Conservation (phyloP, 2,797 vertebrate genomes). For the Alosa sapidissima region DNA sequence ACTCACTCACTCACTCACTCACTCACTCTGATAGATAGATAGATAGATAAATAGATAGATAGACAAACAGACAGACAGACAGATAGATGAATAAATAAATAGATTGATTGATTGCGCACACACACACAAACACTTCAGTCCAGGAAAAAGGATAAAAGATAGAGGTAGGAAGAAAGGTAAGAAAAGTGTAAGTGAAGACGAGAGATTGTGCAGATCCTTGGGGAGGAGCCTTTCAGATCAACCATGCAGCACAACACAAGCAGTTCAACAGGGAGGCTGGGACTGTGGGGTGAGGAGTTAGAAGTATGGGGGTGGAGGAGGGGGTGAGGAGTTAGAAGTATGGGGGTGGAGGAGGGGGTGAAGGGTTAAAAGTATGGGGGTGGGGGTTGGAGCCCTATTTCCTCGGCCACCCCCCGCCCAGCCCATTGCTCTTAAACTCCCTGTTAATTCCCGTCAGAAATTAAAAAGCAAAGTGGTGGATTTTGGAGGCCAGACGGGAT, state of each 20-base stretch:
- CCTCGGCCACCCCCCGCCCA: not conserved
- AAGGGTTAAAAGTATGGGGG: too few species aligned
- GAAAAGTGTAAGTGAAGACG: not conserved
- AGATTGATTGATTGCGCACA: too few species aligned
- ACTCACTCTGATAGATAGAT: not conserved
- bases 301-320: too few species aligned
- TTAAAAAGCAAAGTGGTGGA: slow-evolving; percentile 41
- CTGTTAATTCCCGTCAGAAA: slow-evolving; percentile 44
- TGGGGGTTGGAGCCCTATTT: slow-evolving; percentile 9
- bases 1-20: not conserved
- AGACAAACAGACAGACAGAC: too few species aligned
- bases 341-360: too few species aligned
- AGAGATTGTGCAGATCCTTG: not conserved
- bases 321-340: too few species aligned
- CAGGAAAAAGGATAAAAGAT: too few species aligned
- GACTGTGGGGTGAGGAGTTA: too few species aligned
- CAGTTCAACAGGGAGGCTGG: too few species aligned
- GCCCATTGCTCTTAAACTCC: not conserved
- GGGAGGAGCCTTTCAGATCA: not conserved
- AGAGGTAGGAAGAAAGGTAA: not conserved
- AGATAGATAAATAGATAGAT: too few species aligned
- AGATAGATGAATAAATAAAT: too few species aligned
- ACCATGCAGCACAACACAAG: not conserved
- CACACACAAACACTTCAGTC: too few species aligned
- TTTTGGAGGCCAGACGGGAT: slow-evolving; percentile 31